Base-by-base conservation (phyloP, 2,888 invertebrate genomes). In the Lysandra coridon region DNA sequence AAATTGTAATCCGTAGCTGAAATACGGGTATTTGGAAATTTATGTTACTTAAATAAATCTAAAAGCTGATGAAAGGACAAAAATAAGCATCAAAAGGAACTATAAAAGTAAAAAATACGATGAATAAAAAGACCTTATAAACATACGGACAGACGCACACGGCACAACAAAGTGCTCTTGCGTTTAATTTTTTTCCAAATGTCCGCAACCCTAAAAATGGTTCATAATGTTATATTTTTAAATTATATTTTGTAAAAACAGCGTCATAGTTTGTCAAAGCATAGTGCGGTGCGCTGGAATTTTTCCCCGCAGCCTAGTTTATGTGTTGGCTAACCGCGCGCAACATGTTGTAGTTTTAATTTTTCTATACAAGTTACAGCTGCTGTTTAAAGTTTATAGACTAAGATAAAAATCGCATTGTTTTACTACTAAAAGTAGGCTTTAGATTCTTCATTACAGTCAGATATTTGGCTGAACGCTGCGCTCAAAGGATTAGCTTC, bases 261-360 rank as follows among this genome's bases (percentile, higher is more conserved):
- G 12, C 33, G 17, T 17, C 33, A 33, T 14, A 33, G 14, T 37
- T 37, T 69, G 14, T 69, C 17, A 69, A 37, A 69, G 33, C 33
- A 33, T 17, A 37, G 33, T 69, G 4, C 17, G 69, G 69, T 69
- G 0, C 12, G 12, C 69, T 69, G 69, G 64, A 64, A 64, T 64
- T 69, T 69, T 69, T 69, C 5, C 64, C 64, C 64, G 64, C 69
- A 69, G 69, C 69, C 37, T 69, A 69, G 69, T 69, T 69, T 69
- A 69, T 69, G 33, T 37, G 69, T 17, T 37, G 69, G 33, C 69
- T 12, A 33, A 37, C 69, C 69, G 10, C 69, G 33, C 33, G 14
- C 33, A 14, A 69, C 69, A 69, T 4, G 30, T 64, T 64, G 14
- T 14, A 33, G 14, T 69, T 69, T 69, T 37, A 12, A 69, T 69